Evolutionary conservation across 2,797 vertebrate genomes (phyloP), one percentile per base, ranked within the genome.

Genomic region (Betta splendens): DNA sequence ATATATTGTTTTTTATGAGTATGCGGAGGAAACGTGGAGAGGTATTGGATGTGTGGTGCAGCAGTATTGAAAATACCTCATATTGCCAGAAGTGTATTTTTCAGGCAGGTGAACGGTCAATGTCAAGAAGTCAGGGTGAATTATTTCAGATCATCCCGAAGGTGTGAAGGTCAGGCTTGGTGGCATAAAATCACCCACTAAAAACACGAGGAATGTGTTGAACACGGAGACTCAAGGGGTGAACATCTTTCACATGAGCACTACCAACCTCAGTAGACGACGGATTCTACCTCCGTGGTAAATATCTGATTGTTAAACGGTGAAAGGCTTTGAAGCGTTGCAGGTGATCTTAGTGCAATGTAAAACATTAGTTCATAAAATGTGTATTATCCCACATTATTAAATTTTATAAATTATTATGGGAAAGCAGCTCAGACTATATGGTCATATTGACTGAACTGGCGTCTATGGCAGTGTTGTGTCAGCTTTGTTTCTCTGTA

Each of bases 361-460:
- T 88, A 53, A 37, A 74, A 65, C 52, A 15, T n/a, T 29, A 55
- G 61, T 81, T 69, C 58, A 64, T 51, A 75, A 69, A 82, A 77
- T 79, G 64, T 81, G 69, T 83, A 73, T 86, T 80, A 85, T 91
- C 83, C 89, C 68, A 46, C 57, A 47, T 45, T 46, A 77, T 87
- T 70, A 20, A 32, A 84, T 87, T 77, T 91, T 86, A 83, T 89
- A 85, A 86, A 84, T 89, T 89, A 81, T 84, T 81, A 82, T 88
- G 90, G 91, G 87, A 87, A 63, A 22, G 61, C 88, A 85, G 74
- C 86, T 54, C 45, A 70, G 53, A 49, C 38, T 70, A 85, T 81
- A 83, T 74, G 81, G 93, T 94, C 92, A 92, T 91, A 93, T 93
- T 94, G 93, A 94, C 92, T 85, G 63, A 72, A 79, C 57, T 72